A percentile compares a stretch with the other conserved stretches of the same genome.
Conservation (phyloP, 2,113 vertebrate species). For the Scomber colias region DNA sequence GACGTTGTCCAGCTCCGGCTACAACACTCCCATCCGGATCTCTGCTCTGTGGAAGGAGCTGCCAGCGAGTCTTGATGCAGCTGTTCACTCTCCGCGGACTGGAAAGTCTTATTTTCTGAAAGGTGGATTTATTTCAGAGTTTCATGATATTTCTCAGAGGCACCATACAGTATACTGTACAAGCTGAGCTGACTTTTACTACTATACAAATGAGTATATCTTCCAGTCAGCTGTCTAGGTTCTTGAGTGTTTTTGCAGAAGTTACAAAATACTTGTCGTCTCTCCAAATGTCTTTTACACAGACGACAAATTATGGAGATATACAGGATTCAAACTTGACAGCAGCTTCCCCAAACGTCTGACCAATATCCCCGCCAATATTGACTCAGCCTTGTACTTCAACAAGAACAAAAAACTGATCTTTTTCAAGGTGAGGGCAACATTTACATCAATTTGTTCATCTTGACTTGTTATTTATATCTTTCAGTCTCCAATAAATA, state of each 20-base stretch:
- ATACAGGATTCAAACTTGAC: constrained; percentile 85
- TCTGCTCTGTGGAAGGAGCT: constrained; percentile 87
- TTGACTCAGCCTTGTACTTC: constrained; percentile 88
- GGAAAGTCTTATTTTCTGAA: constrained; percentile 89
- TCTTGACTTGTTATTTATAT: neutral
- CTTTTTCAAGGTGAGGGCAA: constrained; percentile 86
- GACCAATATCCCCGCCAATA: constrained; percentile 80
- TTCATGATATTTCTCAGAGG: neutral
- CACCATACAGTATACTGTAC: neutral
- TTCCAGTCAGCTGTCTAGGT: too few relatives aligned
- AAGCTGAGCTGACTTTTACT: neutral
- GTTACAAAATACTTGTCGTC: neutral
- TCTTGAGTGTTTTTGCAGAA: neutral
- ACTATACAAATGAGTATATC: too few relatives aligned
- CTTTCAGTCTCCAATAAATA: neutral
- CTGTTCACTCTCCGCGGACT: constrained; percentile 88
- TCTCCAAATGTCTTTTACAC: constrained; percentile 10
- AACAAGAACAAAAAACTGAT: constrained; percentile 83
- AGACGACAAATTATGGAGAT: constrained; percentile 89
- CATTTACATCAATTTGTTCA: neutral
- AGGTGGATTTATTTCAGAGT: constrained; percentile 74
- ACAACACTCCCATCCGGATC: constrained; percentile 78
- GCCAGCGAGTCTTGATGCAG: constrained; percentile 86
- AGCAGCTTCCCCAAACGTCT: constrained; percentile 85
- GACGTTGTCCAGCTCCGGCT: constrained; percentile 84